phyloP scores from a whole-genome alignment of 2,113 vertebrate species.

The Hemibagrus wyckioides region DNA sequence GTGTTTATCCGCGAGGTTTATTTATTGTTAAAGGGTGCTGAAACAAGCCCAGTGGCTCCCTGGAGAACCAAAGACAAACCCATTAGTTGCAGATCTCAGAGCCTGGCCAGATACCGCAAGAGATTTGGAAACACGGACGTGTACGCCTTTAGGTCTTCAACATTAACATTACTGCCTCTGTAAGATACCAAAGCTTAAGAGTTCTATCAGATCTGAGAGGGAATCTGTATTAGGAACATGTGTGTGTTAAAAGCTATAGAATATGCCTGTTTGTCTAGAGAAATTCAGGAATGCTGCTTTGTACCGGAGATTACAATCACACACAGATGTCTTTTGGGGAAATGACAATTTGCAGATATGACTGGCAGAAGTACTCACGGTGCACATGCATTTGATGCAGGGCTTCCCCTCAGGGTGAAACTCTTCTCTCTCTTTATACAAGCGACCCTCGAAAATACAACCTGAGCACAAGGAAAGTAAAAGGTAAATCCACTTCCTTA shows the following conservation, averaged over 20 bases:
- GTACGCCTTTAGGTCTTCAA: not conserved
- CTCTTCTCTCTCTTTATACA: conserved; percentile 89
- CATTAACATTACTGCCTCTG: not conserved
- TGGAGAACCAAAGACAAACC: conserved; percentile 41
- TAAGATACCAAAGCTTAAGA: not conserved
- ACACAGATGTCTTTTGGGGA: not conserved
- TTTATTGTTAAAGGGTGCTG: conserved; percentile 43
- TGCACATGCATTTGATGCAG: conserved; percentile 89
- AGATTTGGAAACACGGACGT: not conserved
- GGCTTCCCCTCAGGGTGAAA: conserved; percentile 89
- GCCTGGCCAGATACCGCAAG: not conserved
- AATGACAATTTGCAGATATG: not conserved
- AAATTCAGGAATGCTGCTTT: not conserved
- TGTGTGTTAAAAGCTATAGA: conserved; percentile 14
- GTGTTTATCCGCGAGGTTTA: conserved; percentile 45
- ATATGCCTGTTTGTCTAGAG: conserved; percentile 7
- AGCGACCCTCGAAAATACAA: conserved; percentile 89
- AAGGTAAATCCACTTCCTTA: not conserved
- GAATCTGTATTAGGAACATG: conserved; percentile 14
- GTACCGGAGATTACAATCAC: not conserved
- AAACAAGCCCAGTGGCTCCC: conserved; percentile 26
- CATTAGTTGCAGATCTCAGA: conserved; percentile 5
- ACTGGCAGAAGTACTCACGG: conserved; percentile 80
- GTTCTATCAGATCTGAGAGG: not conserved
- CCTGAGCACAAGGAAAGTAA: conserved; percentile 73